These are phyloP conservation scores for Tribolium freemani DNA, from an alignment of 2,888 invertebrate species.

Conservation along the genomic window DNA sequence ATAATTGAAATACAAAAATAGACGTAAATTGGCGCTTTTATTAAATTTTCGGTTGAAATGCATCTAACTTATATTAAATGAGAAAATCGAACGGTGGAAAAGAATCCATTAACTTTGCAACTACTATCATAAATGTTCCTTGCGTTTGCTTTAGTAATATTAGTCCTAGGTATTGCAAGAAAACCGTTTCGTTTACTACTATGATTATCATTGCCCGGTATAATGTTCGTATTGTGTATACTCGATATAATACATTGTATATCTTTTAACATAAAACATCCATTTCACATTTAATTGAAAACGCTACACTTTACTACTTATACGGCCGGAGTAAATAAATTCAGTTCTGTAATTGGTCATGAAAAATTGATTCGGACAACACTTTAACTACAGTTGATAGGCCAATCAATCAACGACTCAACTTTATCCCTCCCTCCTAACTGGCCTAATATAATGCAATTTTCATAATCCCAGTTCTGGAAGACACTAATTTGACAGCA, in stretches of 20 bases:
- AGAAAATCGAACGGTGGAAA: slow-evolving; percentile 41
- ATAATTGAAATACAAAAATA: slow-evolving; percentile 8
- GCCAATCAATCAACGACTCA: neutral
- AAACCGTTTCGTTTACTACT: slow-evolving; percentile 44
- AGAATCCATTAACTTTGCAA: slow-evolving; percentile 43
- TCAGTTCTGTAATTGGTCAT: neutral
- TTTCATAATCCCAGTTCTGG: slow-evolving; percentile 9
- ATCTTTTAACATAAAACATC: slow-evolving; percentile 8
- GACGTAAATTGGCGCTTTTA: slow-evolving; percentile 21
- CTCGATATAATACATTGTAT: slow-evolving; percentile 44
- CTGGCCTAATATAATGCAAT: neutral
- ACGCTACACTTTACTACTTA: neutral
- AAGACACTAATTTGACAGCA: slow-evolving; percentile 18
- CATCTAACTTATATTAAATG: slow-evolving; percentile 34
- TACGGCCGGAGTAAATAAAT: too few relatives aligned
- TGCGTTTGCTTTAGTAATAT: slow-evolving; percentile 39
- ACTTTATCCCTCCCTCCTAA: neutral
- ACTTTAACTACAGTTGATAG: neutral
- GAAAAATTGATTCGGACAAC: neutral
- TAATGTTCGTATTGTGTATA: slow-evolving; percentile 43
- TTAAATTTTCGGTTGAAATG: slow-evolving; percentile 24
- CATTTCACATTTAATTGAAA: slow-evolving; percentile 17
- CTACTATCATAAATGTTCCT: slow-evolving; percentile 43
- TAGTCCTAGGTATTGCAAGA: slow-evolving; percentile 38
- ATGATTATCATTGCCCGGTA: slow-evolving; percentile 42